Conservation (phyloP, 2,797 vertebrate genomes). For the Nothura maculosa region DNA sequence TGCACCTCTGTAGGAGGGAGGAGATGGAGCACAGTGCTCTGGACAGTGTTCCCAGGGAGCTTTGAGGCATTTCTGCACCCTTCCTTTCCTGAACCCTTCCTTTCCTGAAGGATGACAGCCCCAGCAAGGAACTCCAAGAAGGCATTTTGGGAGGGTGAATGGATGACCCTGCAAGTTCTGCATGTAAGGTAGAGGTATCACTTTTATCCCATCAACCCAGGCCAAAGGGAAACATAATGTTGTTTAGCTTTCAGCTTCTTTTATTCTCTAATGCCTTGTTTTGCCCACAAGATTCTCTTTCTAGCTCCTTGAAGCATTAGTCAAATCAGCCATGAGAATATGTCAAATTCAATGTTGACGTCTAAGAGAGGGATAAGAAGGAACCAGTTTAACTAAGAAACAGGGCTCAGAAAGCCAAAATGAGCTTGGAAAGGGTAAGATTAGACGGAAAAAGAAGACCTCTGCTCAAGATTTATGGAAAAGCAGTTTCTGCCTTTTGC, state of each 20-base stretch:
- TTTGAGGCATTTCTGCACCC: not conserved
- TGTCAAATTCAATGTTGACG: not conserved
- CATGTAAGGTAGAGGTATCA: not conserved
- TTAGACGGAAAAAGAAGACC: not conserved
- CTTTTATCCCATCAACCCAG: not conserved
- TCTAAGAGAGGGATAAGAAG: not conserved
- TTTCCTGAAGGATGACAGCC: no score
- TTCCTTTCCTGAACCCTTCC: not conserved
- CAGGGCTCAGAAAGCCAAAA: rapidly evolving
- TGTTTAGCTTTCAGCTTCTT: not conserved
- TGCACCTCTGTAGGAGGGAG: not conserved
- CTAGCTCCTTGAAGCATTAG: not conserved
- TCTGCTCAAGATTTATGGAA: not conserved
- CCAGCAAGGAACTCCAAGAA: not conserved
- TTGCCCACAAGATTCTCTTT: not conserved
- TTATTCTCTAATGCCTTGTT: not conserved
- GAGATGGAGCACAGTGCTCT: not conserved
- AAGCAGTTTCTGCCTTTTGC: not conserved
- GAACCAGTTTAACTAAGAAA: not conserved
- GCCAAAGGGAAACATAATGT: not conserved
- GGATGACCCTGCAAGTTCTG: not conserved
- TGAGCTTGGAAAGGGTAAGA: not conserved
- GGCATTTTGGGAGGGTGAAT: not conserved
- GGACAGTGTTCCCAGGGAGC: not conserved
- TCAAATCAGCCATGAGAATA: not conserved